These are phyloP conservation scores for Guaruba guarouba DNA, from an alignment of 2,113 vertebrate species.

Conservation along the genomic window DNA sequence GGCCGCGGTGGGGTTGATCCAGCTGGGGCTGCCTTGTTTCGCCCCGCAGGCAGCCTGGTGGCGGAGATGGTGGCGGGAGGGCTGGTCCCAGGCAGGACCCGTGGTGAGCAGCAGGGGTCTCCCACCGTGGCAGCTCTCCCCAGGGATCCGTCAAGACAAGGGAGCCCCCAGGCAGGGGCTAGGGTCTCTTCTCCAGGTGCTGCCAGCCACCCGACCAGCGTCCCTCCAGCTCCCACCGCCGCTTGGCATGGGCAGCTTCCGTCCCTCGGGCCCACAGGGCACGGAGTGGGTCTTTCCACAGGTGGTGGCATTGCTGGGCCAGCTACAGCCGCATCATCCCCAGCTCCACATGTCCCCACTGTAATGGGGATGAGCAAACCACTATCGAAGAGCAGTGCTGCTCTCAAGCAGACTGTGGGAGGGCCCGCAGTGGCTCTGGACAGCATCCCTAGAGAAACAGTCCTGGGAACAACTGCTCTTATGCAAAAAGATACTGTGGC, in stretches of 20 bases:
- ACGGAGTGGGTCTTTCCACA: fast-evolving
- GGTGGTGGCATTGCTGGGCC: background rate
- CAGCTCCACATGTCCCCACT: background rate
- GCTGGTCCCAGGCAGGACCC: background rate
- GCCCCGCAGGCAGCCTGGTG: background rate
- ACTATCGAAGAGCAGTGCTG: background rate
- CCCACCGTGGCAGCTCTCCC: fast-evolving
- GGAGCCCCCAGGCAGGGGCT: background rate
- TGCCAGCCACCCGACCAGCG: fast-evolving
- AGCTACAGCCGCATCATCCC: fast-evolving
- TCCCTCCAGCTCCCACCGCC: background rate
- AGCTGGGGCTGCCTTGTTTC: background rate
- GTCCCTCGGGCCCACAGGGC: fast-evolving
- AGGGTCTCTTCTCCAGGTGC: background rate
- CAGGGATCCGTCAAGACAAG: fast-evolving
- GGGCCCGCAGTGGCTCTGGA: background rate
- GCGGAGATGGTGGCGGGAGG: background rate
- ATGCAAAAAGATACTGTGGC: background rate
- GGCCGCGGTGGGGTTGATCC: background rate
- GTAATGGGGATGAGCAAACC: background rate
- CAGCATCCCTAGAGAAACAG: background rate
- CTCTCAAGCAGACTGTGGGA: background rate
- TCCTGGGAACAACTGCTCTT: background rate
- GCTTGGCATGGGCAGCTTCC: fast-evolving
- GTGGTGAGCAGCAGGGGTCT: background rate